A percentile compares a stretch with the other conserved stretches of the same genome.
Evolutionary conservation across 2,888 invertebrate genomes (phyloP).

Genomic region (Idaea biselata): DNA sequence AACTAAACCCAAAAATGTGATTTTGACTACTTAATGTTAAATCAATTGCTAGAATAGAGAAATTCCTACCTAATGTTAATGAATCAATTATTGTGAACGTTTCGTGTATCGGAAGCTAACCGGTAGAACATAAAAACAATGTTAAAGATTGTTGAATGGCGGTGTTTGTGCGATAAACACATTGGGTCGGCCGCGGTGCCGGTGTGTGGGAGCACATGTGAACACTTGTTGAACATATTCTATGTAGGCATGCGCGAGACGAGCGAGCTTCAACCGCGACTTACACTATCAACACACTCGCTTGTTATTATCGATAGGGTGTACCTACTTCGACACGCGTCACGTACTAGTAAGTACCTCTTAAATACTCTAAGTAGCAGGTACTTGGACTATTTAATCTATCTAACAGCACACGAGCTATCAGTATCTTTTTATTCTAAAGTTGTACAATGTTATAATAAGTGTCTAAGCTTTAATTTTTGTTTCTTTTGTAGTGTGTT

Average conservation of each 20-base stretch:
- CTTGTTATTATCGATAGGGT: neutral
- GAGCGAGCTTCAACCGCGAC: neutral
- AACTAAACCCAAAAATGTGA: neutral
- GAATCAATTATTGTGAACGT: neutral
- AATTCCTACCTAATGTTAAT: neutral
- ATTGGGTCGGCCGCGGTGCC: conserved; percentile 24
- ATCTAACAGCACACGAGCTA: too few species aligned
- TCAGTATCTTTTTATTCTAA: too few species aligned
- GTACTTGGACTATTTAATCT: too few species aligned
- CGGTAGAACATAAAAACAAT: neutral
- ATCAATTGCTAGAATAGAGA: neutral
- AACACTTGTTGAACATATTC: conserved; percentile 67
- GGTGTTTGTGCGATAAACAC: conserved; percentile 23
- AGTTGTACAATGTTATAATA: too few species aligned
- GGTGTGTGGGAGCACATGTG: conserved; percentile 58
- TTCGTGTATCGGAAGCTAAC: neutral
- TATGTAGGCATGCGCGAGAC: conserved; percentile 54
- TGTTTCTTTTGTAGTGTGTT: too few species aligned
- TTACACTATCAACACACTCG: conserved; percentile 4
- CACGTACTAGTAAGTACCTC: too few species aligned
- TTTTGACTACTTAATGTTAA: too few species aligned
- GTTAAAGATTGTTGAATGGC: conserved; percentile 13
- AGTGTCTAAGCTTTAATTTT: too few species aligned
- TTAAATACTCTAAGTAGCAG: too few species aligned
- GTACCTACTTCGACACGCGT: too few species aligned